Base-by-base conservation (phyloP, 2,888 invertebrate genomes). In the Slavum lentiscoides region DNA sequence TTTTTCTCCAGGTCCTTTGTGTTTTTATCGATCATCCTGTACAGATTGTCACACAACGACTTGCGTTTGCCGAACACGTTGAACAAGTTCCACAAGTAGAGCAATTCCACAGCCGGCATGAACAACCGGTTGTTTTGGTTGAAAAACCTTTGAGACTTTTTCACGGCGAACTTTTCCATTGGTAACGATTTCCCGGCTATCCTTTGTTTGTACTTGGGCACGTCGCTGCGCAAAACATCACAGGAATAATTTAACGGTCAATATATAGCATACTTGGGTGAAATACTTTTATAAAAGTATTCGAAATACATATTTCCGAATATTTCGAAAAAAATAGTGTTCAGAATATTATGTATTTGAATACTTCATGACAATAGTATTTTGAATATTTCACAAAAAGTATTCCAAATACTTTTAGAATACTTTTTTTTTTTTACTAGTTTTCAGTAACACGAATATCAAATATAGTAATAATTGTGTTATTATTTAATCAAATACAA, bases 161-260 rank as follows among this genome's bases (percentile, higher is more conserved):
- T 93, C n/a, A 94, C 91, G 68, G 94, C 93, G 87, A 97, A 98
- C 87, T 98, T 98, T 87, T 98, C 98, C 91, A 97, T 93, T 2
- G 98, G 98, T 83, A 98, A 88, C 0, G 97, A 97, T 87, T 98
- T 98, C 0, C 98, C 98, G 53, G 97, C 97, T 80, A 98, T 94
- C 82, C 94, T 90, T 85, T 96, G 94, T 85, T 95, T 95, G 86
- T 92, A 91, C 75, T 89, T 89, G 4, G 96, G 94, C 8, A 95
- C 94, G 84, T 92, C 90, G 84, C 93, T 94, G 86, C n/a, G 53
- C 15, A 59, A 8, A 21, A 1, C 17, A 17, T 21, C 7, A 43
- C 9, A 6, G 43, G 43, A 43, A 43, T 6, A 43, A 23, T 9
- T 39, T 67, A 68, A 43, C 43, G 43, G 9, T 3, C 39, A 39